These are phyloP conservation scores for Coptotermes formosanus DNA, from an alignment of 1,140 invertebrate genomes.

Conservation along the genomic window DNA sequence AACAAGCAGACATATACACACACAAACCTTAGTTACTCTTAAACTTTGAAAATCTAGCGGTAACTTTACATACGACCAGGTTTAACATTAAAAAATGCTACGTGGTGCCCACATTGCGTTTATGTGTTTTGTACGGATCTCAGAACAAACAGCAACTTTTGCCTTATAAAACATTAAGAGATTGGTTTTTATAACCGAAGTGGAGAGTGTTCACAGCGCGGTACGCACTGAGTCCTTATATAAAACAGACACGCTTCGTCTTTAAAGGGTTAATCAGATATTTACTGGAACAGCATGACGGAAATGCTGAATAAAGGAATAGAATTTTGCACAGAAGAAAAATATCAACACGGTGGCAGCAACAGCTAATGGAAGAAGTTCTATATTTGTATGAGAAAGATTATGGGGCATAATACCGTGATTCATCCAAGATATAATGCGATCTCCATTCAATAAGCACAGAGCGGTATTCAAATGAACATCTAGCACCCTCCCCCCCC, in stretches of 20 bases:
- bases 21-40: not conserved
- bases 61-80: too few relatives aligned
- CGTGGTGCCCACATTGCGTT: too few relatives aligned
- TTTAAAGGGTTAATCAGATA: too few relatives aligned
- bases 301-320: not conserved
- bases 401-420: not conserved
- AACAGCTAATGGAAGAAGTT: not conserved
- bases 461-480: conserved; percentile 1
- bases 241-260: too few relatives aligned
- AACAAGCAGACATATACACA: not conserved
- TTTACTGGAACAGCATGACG: not conserved
- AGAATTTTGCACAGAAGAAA: not conserved
- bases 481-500: not conserved
- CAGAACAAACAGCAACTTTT: too few relatives aligned
- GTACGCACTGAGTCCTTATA: too few relatives aligned
- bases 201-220: too few relatives aligned
- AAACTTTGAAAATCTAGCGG: too few relatives aligned
- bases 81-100: too few relatives aligned
- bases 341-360: not conserved
- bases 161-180: too few relatives aligned
- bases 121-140: too few relatives aligned
- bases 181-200: too few relatives aligned
- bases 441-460: conserved; percentile 6
- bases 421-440: conserved; percentile 14
- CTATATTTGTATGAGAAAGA: not conserved